Evolutionary conservation across 2,797 vertebrate genomes (phyloP).

Genomic region (Poecilia wingei): DNA sequence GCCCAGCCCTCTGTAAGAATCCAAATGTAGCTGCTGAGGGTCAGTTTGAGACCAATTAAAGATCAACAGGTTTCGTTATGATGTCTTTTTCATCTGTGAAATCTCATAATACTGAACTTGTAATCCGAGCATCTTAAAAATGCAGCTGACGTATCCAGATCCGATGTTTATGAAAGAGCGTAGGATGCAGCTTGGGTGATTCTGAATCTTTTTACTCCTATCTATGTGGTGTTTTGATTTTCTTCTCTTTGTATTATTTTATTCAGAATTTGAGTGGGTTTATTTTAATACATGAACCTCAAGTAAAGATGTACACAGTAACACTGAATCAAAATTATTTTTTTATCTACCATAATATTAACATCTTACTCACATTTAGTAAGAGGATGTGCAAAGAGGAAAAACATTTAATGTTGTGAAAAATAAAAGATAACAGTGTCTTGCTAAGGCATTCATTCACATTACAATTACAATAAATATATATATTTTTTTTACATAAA

Average conservation of each 20-base stretch:
- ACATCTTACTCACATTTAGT: not conserved
- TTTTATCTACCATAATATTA: not conserved
- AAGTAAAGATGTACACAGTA: not conserved
- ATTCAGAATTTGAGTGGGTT: not conserved
- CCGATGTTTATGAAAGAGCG: slow-evolving; percentile 31
- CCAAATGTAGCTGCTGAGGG: slow-evolving; percentile 24
- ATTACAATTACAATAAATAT: not conserved
- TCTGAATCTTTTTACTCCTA: not conserved
- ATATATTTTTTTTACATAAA: no score
- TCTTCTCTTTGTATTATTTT: not conserved
- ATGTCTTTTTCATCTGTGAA: slow-evolving; percentile 44
- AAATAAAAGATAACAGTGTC: not conserved
- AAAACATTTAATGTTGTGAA: not conserved
- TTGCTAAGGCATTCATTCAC: not conserved
- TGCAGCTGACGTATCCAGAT: not conserved
- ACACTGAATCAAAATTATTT: not conserved
- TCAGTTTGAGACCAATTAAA: slow-evolving; percentile 49
- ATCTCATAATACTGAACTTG: slow-evolving; percentile 44
- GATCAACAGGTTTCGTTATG: slow-evolving; percentile 32
- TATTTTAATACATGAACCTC: not conserved
- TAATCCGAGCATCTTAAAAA: slow-evolving; percentile 51
- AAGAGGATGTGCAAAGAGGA: not conserved
- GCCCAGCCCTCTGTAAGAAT: slow-evolving; percentile 24
- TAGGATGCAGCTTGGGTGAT: not conserved
- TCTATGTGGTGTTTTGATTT: not conserved